Evolutionary conservation across 2,113 vertebrate species (phyloP).

Genomic region (Mormyrus iriodes): DNA sequence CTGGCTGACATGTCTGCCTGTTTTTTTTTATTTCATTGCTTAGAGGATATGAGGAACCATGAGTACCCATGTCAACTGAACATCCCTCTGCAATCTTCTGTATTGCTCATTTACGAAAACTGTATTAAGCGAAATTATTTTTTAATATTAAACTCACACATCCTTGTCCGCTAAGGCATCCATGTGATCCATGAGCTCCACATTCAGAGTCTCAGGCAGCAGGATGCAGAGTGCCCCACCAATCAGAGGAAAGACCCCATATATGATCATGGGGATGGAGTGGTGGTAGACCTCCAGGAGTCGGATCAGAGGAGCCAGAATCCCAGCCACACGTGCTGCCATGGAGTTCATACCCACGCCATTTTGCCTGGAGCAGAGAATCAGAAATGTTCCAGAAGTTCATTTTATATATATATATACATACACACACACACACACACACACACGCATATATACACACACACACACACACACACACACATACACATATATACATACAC

Average conservation of each 20-base stretch:
- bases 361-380: constrained; percentile 60
- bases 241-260: constrained; percentile 52
- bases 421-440: too few relatives aligned
- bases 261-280: constrained; percentile 68
- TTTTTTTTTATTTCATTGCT: not conserved
- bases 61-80: not conserved
- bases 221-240: constrained; percentile 57
- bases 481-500: too few relatives aligned
- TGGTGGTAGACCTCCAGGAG: constrained; percentile 60
- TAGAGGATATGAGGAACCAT: not conserved
- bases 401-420: not conserved
- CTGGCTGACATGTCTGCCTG: not conserved
- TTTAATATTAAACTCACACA: constrained; percentile 35
- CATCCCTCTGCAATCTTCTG: not conserved
- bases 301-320: constrained; percentile 67
- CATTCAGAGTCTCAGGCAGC: constrained; percentile 69
- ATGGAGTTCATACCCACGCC: constrained; percentile 69
- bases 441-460: too few relatives aligned
- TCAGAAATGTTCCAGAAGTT: not conserved
- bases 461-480: too few relatives aligned
- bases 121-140: not conserved
- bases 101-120: not conserved
- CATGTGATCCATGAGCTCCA: constrained; percentile 59
- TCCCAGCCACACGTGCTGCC: constrained; percentile 62
- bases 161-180: not conserved